Percentiles rank a stretch among this genome's conserved stretches.
Evolutionary conservation across 1,140 invertebrate genomes (phyloP).

Genomic region (Brachionus rotundiformis): DNA sequence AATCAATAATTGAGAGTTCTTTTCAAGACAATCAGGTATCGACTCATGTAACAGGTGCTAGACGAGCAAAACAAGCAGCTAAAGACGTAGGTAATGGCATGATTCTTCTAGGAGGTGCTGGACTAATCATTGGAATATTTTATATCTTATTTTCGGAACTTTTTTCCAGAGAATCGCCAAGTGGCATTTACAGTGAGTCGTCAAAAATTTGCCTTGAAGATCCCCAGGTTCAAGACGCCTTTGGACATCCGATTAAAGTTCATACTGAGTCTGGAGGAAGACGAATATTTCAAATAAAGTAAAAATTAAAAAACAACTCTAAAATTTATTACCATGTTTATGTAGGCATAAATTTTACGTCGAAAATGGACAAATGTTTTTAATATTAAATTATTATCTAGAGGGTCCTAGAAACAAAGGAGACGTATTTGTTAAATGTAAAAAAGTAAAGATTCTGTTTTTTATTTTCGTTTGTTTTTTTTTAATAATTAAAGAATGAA

Average conservation of each 20-base stretch:
- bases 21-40: neutral
- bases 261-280: neutral
- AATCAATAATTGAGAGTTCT: slow-evolving; percentile 19
- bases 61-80: slow-evolving; percentile 36
- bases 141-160: slow-evolving; percentile 42
- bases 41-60: slow-evolving; percentile 29
- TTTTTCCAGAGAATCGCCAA: slow-evolving; percentile 40
- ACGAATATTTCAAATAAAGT: slow-evolving; percentile 45
- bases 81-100: slow-evolving; percentile 30
- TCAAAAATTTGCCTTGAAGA: slow-evolving; percentile 43
- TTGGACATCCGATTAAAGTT: slow-evolving; percentile 43
- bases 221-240: slow-evolving; percentile 31
- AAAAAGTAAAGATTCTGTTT: slow-evolving; percentile 41
- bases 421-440: slow-evolving; percentile 27
- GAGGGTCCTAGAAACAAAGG: slow-evolving; percentile 31
- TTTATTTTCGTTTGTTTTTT: neutral
- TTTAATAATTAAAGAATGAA: slow-evolving; percentile 23
- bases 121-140: slow-evolving; percentile 22
- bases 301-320: neutral
- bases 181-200: slow-evolving; percentile 41
- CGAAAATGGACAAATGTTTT: slow-evolving; percentile 13
- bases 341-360: slow-evolving; percentile 12
- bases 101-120: slow-evolving; percentile 25
- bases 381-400: slow-evolving; percentile 37
- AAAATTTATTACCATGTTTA: neutral